Percentiles rank a stretch among this genome's conserved stretches.
These are phyloP conservation scores for Drosophila lowei DNA, from an alignment of 1,140 invertebrate genomes.

Conservation along the genomic window DNA sequence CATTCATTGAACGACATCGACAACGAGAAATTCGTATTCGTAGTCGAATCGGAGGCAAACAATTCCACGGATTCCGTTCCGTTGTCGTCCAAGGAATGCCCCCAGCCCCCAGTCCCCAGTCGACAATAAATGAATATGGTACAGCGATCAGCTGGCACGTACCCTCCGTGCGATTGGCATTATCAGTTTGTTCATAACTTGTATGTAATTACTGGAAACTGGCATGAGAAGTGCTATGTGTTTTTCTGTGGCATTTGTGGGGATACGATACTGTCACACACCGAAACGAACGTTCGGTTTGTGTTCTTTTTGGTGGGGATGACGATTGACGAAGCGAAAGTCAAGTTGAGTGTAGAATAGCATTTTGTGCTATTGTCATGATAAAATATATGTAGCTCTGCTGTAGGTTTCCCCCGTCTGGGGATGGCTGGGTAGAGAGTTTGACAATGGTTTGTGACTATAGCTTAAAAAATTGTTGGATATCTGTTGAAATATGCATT, in stretches of 20 bases:
- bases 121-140: constrained; percentile 40
- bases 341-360: constrained; percentile 34
- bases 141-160: constrained; percentile 33
- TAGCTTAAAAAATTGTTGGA: too few species aligned
- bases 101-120: background rate
- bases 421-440: too few species aligned
- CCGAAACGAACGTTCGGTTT: constrained; percentile 40
- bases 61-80: too few species aligned
- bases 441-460: too few species aligned
- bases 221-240: background rate
- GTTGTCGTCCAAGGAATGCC: constrained; percentile 22
- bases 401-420: background rate
- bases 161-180: constrained; percentile 31
- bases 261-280: constrained; percentile 25
- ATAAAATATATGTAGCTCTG: constrained; percentile 20
- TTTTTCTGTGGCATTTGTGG: background rate
- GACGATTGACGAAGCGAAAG: constrained; percentile 27
- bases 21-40: constrained; percentile 42
- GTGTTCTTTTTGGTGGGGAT: constrained; percentile 10
- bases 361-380: constrained; percentile 13
- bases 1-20: constrained; percentile 42
- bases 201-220: constrained; percentile 38
- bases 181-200: constrained; percentile 41
- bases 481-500: too few species aligned
- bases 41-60: constrained; percentile 4